Percentiles rank a stretch among this genome's conserved stretches.
phyloP scores from a whole-genome alignment of 2,113 vertebrate genomes.

The Corythoichthys intestinalis region DNA sequence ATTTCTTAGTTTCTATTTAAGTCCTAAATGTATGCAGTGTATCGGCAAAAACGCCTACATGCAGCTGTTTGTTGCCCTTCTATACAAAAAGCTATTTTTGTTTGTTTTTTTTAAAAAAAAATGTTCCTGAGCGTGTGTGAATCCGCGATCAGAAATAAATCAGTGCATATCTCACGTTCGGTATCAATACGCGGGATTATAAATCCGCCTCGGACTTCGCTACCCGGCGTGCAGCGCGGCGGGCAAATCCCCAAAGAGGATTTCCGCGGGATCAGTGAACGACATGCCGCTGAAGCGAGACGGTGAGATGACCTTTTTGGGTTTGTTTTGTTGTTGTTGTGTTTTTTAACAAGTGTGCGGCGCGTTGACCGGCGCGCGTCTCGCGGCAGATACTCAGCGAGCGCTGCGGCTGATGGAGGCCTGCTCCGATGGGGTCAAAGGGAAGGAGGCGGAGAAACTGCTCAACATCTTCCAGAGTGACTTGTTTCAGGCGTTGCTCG shows the following conservation, averaged over 20 bases:
- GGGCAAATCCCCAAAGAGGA: slow-evolving; percentile 65
- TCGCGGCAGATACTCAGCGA: slow-evolving; percentile 60
- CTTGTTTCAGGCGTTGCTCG: slow-evolving; percentile 75
- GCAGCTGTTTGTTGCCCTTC: too few relatives aligned
- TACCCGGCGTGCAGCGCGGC: slow-evolving; percentile 49
- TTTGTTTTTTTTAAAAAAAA: too few relatives aligned
- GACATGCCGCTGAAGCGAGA: slow-evolving; percentile 66
- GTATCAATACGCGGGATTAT: too few relatives aligned
- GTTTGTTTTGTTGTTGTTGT: neutral
- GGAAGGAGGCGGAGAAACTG: slow-evolving; percentile 60
- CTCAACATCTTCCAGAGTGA: slow-evolving; percentile 76
- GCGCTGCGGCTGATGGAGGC: slow-evolving; percentile 70
- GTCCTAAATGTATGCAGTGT: too few relatives aligned
- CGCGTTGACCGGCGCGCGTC: neutral
- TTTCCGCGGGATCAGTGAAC: slow-evolving; percentile 53
- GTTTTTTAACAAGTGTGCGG: neutral
- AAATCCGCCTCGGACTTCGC: slow-evolving; percentile 27
- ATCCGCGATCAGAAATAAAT: neutral
- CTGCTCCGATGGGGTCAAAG: slow-evolving; percentile 67
- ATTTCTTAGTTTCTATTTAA: too few relatives aligned
- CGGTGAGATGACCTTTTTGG: slow-evolving; percentile 44
- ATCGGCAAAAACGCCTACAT: too few relatives aligned
- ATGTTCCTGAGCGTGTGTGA: too few relatives aligned
- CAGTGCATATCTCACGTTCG: neutral
- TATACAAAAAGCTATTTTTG: too few relatives aligned